Conservation (phyloP, 1,140 invertebrate species). For the Heterodera schachtii region DNA sequence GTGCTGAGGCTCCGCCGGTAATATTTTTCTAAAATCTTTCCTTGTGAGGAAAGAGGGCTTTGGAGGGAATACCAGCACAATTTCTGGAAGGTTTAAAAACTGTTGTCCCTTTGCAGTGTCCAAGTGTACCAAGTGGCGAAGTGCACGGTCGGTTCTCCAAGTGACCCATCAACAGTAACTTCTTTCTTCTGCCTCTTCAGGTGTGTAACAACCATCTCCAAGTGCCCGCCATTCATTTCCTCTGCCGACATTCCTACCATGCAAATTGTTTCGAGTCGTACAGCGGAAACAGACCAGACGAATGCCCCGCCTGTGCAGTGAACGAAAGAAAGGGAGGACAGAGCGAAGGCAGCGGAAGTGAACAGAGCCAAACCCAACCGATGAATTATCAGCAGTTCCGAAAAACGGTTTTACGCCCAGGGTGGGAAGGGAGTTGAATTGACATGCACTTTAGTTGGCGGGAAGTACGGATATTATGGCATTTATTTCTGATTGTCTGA, state of each 20-base stretch:
- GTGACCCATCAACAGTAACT: not conserved
- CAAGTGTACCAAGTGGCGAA: constrained; percentile 59
- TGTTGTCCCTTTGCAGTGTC: constrained; percentile 38
- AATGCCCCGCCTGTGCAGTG: constrained; percentile 22
- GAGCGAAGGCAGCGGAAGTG: not conserved
- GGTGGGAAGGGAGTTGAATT: not conserved
- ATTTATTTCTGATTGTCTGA: constrained; percentile 18
- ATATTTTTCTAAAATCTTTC: no score
- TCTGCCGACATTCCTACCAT: constrained; percentile 55
- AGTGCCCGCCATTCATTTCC: constrained; percentile 52
- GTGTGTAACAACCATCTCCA: constrained; percentile 36
- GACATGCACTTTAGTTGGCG: constrained; percentile 18
- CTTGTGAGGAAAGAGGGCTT: no score
- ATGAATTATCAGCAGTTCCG: constrained; percentile 32
- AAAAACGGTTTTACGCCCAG: constrained; percentile 6
- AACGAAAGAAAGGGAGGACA: constrained; percentile 11
- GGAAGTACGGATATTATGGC: constrained; percentile 23
- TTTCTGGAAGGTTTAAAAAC: not conserved
- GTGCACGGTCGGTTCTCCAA: constrained; percentile 21
- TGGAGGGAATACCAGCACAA: no score
- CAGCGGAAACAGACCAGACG: constrained; percentile 27
- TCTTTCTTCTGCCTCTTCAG: not conserved
- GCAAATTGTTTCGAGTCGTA: constrained; percentile 54
- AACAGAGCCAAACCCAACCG: not conserved
- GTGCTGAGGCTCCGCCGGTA: no score